Percentiles rank a stretch among this genome's conserved stretches.
phyloP scores from a whole-genome alignment of 2,888 invertebrate genomes.

The Lasioglossum lativentre region DNA sequence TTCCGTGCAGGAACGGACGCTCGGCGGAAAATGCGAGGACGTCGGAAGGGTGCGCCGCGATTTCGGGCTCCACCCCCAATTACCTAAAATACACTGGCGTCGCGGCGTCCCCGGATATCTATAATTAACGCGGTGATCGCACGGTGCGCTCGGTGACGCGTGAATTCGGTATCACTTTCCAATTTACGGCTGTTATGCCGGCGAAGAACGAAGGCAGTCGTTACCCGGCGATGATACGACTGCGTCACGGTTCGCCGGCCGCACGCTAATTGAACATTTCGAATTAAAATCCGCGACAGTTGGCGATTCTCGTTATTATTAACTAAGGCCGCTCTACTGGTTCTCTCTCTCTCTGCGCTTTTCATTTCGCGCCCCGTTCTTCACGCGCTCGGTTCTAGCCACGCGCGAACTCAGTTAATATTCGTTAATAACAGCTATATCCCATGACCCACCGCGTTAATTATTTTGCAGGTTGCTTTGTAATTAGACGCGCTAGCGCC shows the following conservation, averaged over 20 bases:
- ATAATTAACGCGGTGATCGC: conserved; percentile 71
- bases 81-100: conserved; percentile 69
- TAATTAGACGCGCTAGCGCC: conserved; percentile 9
- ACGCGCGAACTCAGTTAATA: conserved; percentile 34
- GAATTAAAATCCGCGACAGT: conserved; percentile 68
- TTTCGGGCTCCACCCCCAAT: conserved; percentile 63
- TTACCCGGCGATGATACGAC: conserved; percentile 67
- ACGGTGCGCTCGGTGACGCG: conserved; percentile 62
- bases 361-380: background rate
- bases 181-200: conserved; percentile 64
- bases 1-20: background rate
- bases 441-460: conserved; percentile 24
- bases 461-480: conserved; percentile 38
- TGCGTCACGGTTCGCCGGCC: conserved; percentile 59
- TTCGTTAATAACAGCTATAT: conserved; percentile 44
- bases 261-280: conserved; percentile 70
- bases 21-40: conserved; percentile 33
- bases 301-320: conserved; percentile 61
- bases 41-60: conserved; percentile 35
- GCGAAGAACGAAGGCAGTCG: conserved; percentile 67
- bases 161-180: conserved; percentile 72
- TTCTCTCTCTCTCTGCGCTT: background rate
- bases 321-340: conserved; percentile 37
- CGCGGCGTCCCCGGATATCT: conserved; percentile 63
- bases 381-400: background rate